phyloP scores from a whole-genome alignment of 2,797 vertebrate species.

The Alauda arvensis region DNA sequence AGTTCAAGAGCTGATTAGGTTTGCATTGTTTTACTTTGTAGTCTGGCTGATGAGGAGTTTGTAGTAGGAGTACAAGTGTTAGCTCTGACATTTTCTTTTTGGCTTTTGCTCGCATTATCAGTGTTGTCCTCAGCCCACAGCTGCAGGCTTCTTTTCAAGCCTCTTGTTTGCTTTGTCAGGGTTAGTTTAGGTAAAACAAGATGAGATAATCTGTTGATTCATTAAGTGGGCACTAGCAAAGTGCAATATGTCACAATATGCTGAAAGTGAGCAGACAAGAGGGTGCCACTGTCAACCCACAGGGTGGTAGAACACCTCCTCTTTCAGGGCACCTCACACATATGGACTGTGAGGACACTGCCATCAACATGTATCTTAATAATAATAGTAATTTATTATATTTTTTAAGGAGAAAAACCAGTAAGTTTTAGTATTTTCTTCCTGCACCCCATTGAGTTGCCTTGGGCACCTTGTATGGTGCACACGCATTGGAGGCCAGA shows the following conservation, averaged over 20 bases:
- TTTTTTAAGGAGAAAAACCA: neutral
- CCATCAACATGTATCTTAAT: neutral
- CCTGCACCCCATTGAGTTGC: neutral
- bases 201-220: neutral
- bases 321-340: accelerated
- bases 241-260: neutral
- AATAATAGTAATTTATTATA: neutral
- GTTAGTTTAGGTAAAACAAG: neutral
- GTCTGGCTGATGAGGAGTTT: neutral
- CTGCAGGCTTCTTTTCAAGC: neutral
- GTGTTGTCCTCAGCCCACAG: neutral
- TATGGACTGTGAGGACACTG: neutral
- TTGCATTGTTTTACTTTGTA: neutral
- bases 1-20: neutral
- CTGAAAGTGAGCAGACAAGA: neutral
- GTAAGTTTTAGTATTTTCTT: neutral
- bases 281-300: neutral
- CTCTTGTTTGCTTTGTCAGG: neutral
- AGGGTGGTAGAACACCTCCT: neutral
- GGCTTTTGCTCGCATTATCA: neutral
- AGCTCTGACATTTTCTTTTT: neutral
- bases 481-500: neutral
- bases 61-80: neutral
- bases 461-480: neutral
- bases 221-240: neutral